These are phyloP conservation scores for Takifugu ocellatus DNA, from an alignment of 2,797 vertebrate genomes.

Conservation along the genomic window DNA sequence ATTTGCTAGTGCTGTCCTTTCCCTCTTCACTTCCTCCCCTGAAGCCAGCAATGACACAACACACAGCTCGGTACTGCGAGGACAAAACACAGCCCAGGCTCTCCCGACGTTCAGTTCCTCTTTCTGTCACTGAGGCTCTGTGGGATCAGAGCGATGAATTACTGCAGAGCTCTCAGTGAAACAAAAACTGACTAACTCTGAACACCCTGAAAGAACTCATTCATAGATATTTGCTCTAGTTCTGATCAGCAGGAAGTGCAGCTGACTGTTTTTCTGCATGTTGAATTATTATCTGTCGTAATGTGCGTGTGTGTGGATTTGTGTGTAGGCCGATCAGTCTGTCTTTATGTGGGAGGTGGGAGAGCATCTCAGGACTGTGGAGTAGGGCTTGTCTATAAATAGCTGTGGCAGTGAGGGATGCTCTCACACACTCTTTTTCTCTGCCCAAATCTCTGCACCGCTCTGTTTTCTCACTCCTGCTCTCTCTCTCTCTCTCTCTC, in stretches of 20 bases:
- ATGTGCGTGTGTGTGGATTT: slow-evolving; percentile 16
- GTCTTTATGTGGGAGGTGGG: slow-evolving; percentile 55
- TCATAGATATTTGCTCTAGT: too few relatives aligned
- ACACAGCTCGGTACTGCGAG: slow-evolving; percentile 82
- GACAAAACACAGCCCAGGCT: slow-evolving; percentile 44
- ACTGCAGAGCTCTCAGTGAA: slow-evolving; percentile 41
- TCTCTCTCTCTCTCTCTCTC: slow-evolving; percentile 20
- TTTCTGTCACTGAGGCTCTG: slow-evolving; percentile 34
- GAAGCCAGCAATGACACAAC: slow-evolving; percentile 73
- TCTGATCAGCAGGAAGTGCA: slow-evolving; percentile 10
- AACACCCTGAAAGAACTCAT: too few relatives aligned
- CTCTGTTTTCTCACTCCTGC: slow-evolving; percentile 51
- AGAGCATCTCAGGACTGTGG: slow-evolving; percentile 69
- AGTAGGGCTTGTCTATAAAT: slow-evolving; percentile 70
- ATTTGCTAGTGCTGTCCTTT: slow-evolving; percentile 53
- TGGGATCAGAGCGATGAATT: slow-evolving; percentile 48
- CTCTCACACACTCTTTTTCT: slow-evolving; percentile 61
- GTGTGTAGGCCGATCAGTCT: slow-evolving; percentile 49
- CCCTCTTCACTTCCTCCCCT: slow-evolving; percentile 26
- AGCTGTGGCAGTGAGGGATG: slow-evolving; percentile 69
- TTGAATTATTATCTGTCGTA: slow-evolving; percentile 24
- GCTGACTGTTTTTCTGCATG: slow-evolving; percentile 27
- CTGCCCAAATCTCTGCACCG: slow-evolving; percentile 67
- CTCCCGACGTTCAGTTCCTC: slow-evolving; percentile 41
- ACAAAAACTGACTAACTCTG: neutral